Percentiles rank a stretch among this genome's conserved stretches.
phyloP scores from a whole-genome alignment of 2,888 invertebrate species.

The Andrena fulva region DNA sequence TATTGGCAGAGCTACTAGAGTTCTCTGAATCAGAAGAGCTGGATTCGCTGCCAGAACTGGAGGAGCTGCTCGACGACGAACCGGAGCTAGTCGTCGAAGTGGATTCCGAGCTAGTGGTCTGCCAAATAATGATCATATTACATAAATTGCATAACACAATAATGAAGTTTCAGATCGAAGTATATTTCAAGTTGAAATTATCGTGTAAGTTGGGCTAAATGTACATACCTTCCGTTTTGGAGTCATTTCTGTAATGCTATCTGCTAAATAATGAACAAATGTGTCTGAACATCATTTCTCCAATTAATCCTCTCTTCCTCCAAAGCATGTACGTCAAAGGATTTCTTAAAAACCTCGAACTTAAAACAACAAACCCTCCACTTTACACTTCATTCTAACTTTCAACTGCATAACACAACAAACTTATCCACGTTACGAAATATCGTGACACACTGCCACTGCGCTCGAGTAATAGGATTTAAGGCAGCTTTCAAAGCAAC shows the following conservation, averaged over 20 bases:
- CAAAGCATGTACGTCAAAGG: slow-evolving; percentile 12
- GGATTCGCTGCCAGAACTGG: slow-evolving; percentile 83
- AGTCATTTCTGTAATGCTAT: slow-evolving; percentile 76
- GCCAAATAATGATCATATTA: slow-evolving; percentile 10
- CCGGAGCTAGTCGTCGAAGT: slow-evolving; percentile 82
- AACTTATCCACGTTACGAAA: slow-evolving; percentile 7
- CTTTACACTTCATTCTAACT: not conserved
- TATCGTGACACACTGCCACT: not conserved
- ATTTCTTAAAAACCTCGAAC: slow-evolving; percentile 17
- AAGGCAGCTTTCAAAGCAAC: too few species aligned
- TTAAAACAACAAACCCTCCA: slow-evolving; percentile 11
- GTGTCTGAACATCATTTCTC: slow-evolving; percentile 55
- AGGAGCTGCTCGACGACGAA: slow-evolving; percentile 82
- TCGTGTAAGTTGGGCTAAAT: slow-evolving; percentile 46
- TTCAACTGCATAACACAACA: slow-evolving; percentile 21
- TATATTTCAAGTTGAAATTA: slow-evolving; percentile 12
- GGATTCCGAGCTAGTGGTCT: slow-evolving; percentile 83
- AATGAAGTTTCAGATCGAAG: not conserved
- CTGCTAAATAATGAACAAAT: slow-evolving; percentile 30
- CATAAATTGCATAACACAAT: not conserved
- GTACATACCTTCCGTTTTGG: slow-evolving; percentile 81
- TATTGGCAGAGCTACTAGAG: slow-evolving; percentile 81
- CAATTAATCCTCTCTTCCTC: slow-evolving; percentile 4
- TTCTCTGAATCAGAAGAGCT: slow-evolving; percentile 83
- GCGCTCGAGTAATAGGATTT: too few species aligned